Conservation (phyloP, 2,888 invertebrate species). For the Spicauda simplicius region DNA sequence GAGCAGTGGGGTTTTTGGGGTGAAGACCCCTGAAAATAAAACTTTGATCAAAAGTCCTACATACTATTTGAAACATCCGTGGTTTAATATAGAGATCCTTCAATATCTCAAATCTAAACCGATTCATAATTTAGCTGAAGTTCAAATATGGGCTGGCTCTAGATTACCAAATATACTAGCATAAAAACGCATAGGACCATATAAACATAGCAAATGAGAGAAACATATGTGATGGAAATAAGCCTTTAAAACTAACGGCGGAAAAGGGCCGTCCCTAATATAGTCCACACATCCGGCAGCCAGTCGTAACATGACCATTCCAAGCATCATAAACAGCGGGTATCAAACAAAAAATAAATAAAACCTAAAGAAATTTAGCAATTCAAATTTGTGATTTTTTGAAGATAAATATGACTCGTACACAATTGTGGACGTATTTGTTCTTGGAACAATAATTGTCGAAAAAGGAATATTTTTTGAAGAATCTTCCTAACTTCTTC, state of each 20-base stretch:
- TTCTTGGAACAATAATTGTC: conserved; percentile 12
- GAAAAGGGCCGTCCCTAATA: conserved; percentile 28
- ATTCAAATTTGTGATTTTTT: conserved; percentile 44
- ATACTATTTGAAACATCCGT: too few species aligned
- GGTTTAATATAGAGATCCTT: too few species aligned
- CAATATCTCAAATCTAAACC: too few species aligned
- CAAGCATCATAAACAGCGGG: conserved; percentile 34
- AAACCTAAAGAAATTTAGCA: conserved; percentile 40
- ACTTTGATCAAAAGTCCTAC: too few species aligned
- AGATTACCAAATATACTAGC: too few species aligned
- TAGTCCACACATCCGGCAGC: conserved; percentile 24
- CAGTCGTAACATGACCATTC: conserved; percentile 35
- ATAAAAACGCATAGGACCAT: neutral
- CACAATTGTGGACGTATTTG: conserved; percentile 11
- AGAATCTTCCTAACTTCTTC: conserved; percentile 5
- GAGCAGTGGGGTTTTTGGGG: too few species aligned
- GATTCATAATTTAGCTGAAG: too few species aligned
- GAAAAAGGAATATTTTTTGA: conserved; percentile 11
- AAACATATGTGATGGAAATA: conserved; percentile 25
- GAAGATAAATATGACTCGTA: conserved; percentile 38
- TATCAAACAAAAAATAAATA: conserved; percentile 37
- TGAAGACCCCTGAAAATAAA: too few species aligned
- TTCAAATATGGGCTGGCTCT: too few species aligned
- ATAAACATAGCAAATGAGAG: neutral
- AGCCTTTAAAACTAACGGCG: conserved; percentile 32